A percentile compares a stretch with the other conserved stretches of the same genome.
Evolutionary conservation across 2,113 vertebrate genomes (phyloP).

Genomic region (Martes martes): DNA sequence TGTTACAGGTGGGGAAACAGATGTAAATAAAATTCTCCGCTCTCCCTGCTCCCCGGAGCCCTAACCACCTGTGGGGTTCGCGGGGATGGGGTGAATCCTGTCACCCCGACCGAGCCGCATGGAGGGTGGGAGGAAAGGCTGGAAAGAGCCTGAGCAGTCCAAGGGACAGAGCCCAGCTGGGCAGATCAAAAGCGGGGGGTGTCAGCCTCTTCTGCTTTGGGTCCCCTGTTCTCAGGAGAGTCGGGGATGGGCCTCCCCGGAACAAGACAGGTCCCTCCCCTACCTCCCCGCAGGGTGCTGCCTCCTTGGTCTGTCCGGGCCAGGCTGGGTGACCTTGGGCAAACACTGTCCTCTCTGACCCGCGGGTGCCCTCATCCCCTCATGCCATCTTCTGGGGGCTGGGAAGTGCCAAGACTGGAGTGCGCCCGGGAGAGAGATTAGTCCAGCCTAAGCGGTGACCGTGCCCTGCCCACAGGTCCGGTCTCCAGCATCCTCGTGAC

Average conservation of each 20-base stretch:
- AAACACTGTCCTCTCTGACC: neutral
- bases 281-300: accelerated
- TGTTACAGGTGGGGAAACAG: neutral
- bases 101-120: neutral
- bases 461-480: slow-evolving; percentile 76
- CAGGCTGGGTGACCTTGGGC: neutral
- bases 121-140: neutral
- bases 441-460: neutral
- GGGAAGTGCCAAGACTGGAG: neutral
- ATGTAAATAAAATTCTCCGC: neutral
- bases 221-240: neutral
- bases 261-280: no score
- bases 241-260: neutral
- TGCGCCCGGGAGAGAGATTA: no score
- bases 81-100: neutral
- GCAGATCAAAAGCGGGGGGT: no score
- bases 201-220: neutral
- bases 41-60: neutral
- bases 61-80: neutral
- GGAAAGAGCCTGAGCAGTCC: neutral
- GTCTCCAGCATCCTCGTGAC: slow-evolving; percentile 86
- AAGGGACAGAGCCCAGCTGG: neutral
- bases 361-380: neutral
- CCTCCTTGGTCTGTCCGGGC: neutral
- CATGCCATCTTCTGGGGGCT: neutral